A percentile compares a stretch with the other conserved stretches of the same genome.
These are phyloP conservation scores for Nemoura dubitans DNA, from an alignment of 2,888 invertebrate genomes.

Conservation along the genomic window DNA sequence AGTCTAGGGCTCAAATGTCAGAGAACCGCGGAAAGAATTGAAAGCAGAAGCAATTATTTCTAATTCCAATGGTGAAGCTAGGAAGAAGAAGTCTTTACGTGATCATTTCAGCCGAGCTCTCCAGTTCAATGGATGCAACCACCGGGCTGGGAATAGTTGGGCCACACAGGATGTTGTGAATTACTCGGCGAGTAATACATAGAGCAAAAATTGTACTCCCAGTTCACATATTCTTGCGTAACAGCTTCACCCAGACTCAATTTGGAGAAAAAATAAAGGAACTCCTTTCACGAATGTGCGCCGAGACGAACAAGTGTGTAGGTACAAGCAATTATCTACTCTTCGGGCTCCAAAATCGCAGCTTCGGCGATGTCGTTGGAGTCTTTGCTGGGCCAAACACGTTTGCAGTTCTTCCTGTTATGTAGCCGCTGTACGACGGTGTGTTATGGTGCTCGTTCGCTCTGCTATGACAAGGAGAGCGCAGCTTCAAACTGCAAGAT, in stretches of 20 bases:
- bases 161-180: background rate
- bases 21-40: conserved; percentile 4
- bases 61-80: background rate
- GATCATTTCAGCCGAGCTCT: background rate
- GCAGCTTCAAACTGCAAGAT: background rate
- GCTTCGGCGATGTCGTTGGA: too few species aligned
- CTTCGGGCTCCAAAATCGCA: too few species aligned
- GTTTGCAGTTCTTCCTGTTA: background rate
- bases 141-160: background rate
- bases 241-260: background rate
- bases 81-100: conserved; percentile 4
- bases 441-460: background rate
- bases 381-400: background rate
- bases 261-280: background rate
- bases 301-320: too few species aligned
- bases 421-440: too few species aligned
- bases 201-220: background rate
- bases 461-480: background rate
- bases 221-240: background rate
- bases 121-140: background rate
- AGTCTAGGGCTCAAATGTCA: background rate
- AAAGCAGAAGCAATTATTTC: background rate
- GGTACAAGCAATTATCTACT: background rate
- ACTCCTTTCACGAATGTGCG: background rate
- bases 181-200: background rate